These are phyloP conservation scores for Azemiops feae DNA, from an alignment of 2,113 vertebrate species.

Conservation along the genomic window DNA sequence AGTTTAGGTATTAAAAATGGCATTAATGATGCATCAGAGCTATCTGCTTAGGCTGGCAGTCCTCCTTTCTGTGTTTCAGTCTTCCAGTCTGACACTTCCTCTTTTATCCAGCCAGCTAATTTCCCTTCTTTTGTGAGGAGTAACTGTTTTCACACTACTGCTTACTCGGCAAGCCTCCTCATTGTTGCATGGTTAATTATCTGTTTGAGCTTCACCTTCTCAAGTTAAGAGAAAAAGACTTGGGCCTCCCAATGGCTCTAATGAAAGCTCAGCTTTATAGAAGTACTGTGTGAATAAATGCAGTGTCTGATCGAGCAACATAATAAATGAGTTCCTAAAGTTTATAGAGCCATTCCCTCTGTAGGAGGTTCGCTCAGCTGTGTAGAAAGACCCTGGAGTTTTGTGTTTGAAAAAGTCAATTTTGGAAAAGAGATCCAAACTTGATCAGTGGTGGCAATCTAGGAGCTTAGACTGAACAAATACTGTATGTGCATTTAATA, in stretches of 20 bases:
- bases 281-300: slow-evolving; percentile 70
- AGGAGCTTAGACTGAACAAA: not conserved
- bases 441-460: not conserved
- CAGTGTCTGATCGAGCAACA: slow-evolving; percentile 65
- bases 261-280: slow-evolving; percentile 71
- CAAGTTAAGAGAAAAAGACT: slow-evolving; percentile 37
- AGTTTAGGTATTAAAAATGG: slow-evolving; percentile 74
- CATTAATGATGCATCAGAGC: slow-evolving; percentile 74
- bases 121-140: slow-evolving; percentile 80
- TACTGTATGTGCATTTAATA: not conserved
- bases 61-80: slow-evolving; percentile 77
- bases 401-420: not conserved
- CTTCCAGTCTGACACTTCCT: slow-evolving; percentile 78
- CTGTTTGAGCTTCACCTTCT: slow-evolving; percentile 77
- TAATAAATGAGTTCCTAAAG: slow-evolving; percentile 74
- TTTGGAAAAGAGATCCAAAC: slow-evolving; percentile 11
- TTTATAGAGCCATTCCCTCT: slow-evolving; percentile 67
- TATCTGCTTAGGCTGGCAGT: slow-evolving; percentile 73
- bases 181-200: slow-evolving; percentile 82
- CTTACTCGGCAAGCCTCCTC: slow-evolving; percentile 77
- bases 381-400: slow-evolving; percentile 40
- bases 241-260: slow-evolving; percentile 64
- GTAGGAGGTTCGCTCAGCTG: slow-evolving; percentile 62
- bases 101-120: slow-evolving; percentile 80
- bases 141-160: slow-evolving; percentile 81